Conservation (phyloP, 2,113 vertebrate species). For the Psophia crepitans region DNA sequence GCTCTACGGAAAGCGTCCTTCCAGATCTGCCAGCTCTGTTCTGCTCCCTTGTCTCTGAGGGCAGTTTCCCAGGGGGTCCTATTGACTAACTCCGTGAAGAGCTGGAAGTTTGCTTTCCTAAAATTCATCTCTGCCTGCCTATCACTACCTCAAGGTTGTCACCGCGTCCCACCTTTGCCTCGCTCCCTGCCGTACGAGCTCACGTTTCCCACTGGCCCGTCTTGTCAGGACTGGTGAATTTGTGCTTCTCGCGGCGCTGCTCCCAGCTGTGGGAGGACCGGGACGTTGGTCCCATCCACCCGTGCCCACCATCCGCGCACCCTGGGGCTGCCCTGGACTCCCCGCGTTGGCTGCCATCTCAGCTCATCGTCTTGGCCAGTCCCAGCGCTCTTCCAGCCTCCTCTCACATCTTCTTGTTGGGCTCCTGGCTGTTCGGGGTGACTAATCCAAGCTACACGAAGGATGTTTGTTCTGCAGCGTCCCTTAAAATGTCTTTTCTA, state of each 20-base stretch:
- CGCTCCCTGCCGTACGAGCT: neutral
- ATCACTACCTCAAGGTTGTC: neutral
- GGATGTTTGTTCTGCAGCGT: neutral
- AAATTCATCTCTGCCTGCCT: neutral
- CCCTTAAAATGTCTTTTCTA: neutral
- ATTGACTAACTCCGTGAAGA: neutral
- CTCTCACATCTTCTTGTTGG: neutral
- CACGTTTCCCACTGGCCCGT: neutral
- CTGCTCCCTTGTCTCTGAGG: neutral
- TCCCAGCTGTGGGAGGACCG: neutral
- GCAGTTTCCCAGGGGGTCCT: neutral
- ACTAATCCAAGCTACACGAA: neutral
- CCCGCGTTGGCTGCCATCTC: neutral
- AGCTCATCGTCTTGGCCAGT: neutral
- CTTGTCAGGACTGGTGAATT: neutral
- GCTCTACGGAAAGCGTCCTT: neutral
- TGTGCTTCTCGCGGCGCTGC: neutral
- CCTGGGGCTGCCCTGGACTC: neutral
- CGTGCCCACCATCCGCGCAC: neutral
- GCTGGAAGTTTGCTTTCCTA: neutral
- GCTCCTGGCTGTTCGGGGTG: neutral
- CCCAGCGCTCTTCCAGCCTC: neutral
- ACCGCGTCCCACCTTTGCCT: neutral
- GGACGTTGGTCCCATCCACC: neutral
- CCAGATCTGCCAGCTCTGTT: neutral